Conservation (phyloP, 2,888 invertebrate species). For the Dryococelus australis region DNA sequence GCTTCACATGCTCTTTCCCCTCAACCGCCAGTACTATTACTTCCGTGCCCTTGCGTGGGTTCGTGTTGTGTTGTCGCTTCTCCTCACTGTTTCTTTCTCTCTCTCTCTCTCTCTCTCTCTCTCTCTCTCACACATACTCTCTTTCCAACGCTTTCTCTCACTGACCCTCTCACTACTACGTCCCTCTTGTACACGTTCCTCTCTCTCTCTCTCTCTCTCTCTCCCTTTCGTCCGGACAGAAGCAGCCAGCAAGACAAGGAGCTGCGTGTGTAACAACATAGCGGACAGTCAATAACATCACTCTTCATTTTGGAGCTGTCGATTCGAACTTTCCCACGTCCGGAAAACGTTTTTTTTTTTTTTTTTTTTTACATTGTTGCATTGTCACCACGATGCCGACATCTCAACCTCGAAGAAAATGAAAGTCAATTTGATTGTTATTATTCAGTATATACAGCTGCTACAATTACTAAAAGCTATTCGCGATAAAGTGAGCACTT, state of each 20-base stretch:
- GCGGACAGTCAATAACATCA: neutral
- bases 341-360: too few relatives aligned
- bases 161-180: too few relatives aligned
- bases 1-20: neutral
- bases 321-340: neutral
- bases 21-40: too few relatives aligned
- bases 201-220: neutral
- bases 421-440: too few relatives aligned
- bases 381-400: too few relatives aligned
- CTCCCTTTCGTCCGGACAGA: neutral
- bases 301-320: neutral
- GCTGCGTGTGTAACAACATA: neutral
- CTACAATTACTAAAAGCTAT: too few relatives aligned
- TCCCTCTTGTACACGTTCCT: neutral
- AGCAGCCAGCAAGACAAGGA: too few relatives aligned
- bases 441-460: too few relatives aligned
- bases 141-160: neutral
- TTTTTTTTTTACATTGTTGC: too few relatives aligned
- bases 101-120: neutral
- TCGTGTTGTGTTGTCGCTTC: neutral
- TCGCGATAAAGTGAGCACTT: too few relatives aligned
- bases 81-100: neutral
- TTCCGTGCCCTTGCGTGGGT: neutral
- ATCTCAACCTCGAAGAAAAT: too few relatives aligned
- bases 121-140: neutral